These are phyloP conservation scores for Synergus laeviventris DNA, from an alignment of 2,888 invertebrate genomes.

Conservation along the genomic window DNA sequence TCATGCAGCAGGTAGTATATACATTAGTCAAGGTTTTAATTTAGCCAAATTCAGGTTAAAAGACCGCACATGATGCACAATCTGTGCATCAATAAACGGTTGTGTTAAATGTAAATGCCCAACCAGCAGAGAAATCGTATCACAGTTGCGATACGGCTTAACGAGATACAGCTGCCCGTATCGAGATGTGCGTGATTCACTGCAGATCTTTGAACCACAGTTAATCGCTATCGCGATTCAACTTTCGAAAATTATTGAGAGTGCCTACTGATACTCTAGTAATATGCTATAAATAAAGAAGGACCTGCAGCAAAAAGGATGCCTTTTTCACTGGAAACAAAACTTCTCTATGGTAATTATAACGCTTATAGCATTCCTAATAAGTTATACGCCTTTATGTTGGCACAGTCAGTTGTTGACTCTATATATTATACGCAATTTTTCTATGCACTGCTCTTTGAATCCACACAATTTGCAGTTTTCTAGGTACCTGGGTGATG, in stretches of 20 bases:
- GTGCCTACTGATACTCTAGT: too few relatives aligned
- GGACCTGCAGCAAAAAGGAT: too few relatives aligned
- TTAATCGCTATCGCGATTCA: neutral
- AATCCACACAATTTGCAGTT: neutral
- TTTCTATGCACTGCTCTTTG: neutral
- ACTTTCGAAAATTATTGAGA: neutral
- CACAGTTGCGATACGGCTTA: neutral
- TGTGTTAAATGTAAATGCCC: slow-evolving; percentile 27
- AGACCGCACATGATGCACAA: slow-evolving; percentile 43
- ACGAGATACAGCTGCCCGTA: slow-evolving; percentile 43
- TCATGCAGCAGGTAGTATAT: slow-evolving; percentile 39
- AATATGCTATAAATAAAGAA: too few relatives aligned
- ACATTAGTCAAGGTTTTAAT: slow-evolving; percentile 48
- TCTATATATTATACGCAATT: neutral
- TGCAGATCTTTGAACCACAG: neutral
- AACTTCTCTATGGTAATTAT: neutral
- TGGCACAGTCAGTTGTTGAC: neutral
- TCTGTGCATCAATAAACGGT: neutral
- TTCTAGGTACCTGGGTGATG: neutral
- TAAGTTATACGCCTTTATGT: neutral
- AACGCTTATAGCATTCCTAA: neutral
- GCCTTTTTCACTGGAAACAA: too few relatives aligned
- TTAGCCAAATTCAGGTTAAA: slow-evolving; percentile 51
- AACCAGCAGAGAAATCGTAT: slow-evolving; percentile 42
- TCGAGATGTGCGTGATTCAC: slow-evolving; percentile 8